Percentiles rank a stretch among this genome's conserved stretches.
Evolutionary conservation across 2,797 vertebrate genomes (phyloP).

Genomic region (Anisognathus igniventris): DNA sequence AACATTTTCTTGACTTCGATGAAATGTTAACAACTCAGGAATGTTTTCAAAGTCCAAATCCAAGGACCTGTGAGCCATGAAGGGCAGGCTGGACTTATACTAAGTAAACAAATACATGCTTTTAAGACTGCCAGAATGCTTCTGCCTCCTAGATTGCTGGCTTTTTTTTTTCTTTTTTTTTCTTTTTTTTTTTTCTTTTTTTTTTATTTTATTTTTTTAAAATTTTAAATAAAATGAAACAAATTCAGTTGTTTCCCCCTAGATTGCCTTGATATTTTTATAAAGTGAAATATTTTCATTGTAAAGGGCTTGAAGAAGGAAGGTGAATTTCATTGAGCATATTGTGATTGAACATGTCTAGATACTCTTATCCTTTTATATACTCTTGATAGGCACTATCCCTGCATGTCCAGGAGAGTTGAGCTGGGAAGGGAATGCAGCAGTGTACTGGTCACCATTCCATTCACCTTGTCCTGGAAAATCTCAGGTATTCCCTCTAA

Average conservation of each 20-base stretch:
- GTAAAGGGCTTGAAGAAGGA: not conserved
- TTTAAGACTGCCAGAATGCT: not conserved
- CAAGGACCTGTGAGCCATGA: not conserved
- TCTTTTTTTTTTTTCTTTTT: fast-evolving
- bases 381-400: not conserved
- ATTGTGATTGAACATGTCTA: not conserved
- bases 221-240: not conserved
- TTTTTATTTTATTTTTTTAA: fast-evolving
- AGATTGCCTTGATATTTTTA: not conserved
- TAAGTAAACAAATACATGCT: not conserved
- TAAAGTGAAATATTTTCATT: not conserved
- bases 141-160: not conserved
- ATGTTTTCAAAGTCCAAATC: not conserved
- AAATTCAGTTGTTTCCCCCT: not conserved
- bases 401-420: not conserved
- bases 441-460: not conserved
- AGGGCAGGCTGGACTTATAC: not conserved
- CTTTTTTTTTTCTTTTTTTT: not conserved
- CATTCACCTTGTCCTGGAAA: not conserved
- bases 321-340: not conserved
- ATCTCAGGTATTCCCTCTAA: not conserved
- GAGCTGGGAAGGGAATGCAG: not conserved
- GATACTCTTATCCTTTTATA: not conserved
- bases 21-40: not conserved
- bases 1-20: not conserved